Base-by-base conservation (phyloP, 2,888 invertebrate species). In the Hypselothyrea guttata region DNA sequence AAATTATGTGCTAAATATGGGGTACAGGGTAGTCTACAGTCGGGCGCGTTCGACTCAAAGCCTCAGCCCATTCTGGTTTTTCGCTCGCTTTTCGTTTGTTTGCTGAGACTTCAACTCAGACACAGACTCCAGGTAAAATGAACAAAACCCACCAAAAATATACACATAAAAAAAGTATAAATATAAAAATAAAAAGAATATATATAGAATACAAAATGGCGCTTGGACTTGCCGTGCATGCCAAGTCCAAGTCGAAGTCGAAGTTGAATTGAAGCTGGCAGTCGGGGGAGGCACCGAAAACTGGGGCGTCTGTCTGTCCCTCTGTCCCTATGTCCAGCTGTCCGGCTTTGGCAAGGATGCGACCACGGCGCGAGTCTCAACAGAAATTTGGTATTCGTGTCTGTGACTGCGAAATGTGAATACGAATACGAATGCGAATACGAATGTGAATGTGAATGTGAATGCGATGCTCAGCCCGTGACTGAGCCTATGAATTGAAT, bases 401-500 rank as follows among this genome's bases (percentile, higher is more conserved):
- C 58, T 72, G 68, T 46, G 59, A 71, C 47, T 62, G 70, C 48
- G 40, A 30, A 22, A 22, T 22, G 22, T 22, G 22, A 22, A 22
- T 22, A 5, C 5, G 22, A 22, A 22, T 22, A 22, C 22, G 15
- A 22, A 18, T 30, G 8, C 16, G 22, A 49, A n/a, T 7, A 15
- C 34, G 34, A 45, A n/a, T 18, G 66, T 49, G 69, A 53, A 48
- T 66, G 61, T 40, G 56, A 71, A 45, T 56, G 59, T 46, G 45
- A 71, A 61, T 59, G 57, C 55, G 71, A 53, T 37, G 56, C 56
- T 59, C 59, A 51, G 75, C 51, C 66, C 71, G 78, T 77, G 83
- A 67, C 85, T 71, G 84, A 52, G 84, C 76, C 86, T 84, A 82
- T 77, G 86, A 84, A 84, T 86, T 82, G 82, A 82, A 82, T 86